Evolutionary conservation across 2,797 vertebrate species (phyloP), one percentile per base, ranked within the genome.

Genomic region (Anas flavirostris): DNA sequence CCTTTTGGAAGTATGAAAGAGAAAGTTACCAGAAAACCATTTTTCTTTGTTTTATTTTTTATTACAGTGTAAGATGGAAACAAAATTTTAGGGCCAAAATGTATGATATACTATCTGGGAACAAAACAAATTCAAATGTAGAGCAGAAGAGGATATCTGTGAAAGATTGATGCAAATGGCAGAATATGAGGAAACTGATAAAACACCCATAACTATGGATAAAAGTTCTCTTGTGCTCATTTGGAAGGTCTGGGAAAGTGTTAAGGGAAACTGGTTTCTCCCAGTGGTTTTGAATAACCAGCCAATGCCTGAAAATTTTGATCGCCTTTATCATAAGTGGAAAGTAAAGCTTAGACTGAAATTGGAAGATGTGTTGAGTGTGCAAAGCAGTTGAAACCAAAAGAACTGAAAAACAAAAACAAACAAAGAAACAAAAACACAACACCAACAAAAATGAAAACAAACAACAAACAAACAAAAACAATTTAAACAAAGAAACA

Each of bases 341-440:
- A 31, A 70, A 81, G 43, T 52, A 56, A 23, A 55, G 12, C 5
- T 77, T 14, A 80, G 41, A 7, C 6, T 69, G 55, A 91, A 87
- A 55, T 0, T 2, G 37, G 68, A 84, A 75, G 50, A 48, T 5
- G 11, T 1, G 0, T 4, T 1, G 46, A 3, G 7, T 25, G 39
- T 31, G 35, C 3, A 72, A 70, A 59, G 0, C 0, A 50, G 16
- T 26, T 5, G 39, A 29, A 77, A 63, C 4, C 6, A 72, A 68
- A 90, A 26, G 1, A 2, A 35, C 29, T 64, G 46, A 23, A 48
- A 48, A 48, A 48, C 29, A 63, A 41, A 41, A 63, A 43, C 8
- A 31, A 62, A 43, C 43, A 55, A 28, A 15, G 12, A 60, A 62
- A 39, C 25, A 37, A 39, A 25, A 25, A 14, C 48, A 14, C 23